phyloP scores from a whole-genome alignment of 2,888 invertebrate genomes.

The Malachius bipustulatus region DNA sequence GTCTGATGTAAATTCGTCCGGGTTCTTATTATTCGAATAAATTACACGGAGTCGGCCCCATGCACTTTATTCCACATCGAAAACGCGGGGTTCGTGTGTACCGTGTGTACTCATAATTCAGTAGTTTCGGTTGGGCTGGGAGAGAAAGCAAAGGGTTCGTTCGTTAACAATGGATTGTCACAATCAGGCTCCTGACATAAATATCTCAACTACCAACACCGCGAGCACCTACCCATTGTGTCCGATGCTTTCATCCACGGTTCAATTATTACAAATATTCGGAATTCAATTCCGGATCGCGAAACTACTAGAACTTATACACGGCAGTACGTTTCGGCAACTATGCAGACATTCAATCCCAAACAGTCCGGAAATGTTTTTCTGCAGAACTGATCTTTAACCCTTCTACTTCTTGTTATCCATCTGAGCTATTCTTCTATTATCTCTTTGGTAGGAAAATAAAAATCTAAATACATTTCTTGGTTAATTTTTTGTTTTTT shows the following conservation, averaged over 20 bases:
- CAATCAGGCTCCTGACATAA: conserved; percentile 28
- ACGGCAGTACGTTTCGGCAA: not conserved
- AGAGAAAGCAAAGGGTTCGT: conserved; percentile 22
- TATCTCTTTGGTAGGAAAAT: too few relatives aligned
- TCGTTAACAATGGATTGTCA: conserved; percentile 30
- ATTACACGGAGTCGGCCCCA: conserved; percentile 5
- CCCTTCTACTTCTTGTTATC: too few relatives aligned
- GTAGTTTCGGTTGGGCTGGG: conserved; percentile 20
- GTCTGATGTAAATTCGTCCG: conserved; percentile 5
- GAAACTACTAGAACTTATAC: not conserved
- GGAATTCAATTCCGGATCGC: not conserved
- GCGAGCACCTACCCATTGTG: too few relatives aligned
- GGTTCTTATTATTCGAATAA: conserved; percentile 13
- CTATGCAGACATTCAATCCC: too few relatives aligned
- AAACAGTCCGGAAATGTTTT: too few relatives aligned
- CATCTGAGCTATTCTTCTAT: too few relatives aligned
- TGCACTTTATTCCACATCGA: not conserved
- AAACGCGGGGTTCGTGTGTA: conserved; percentile 1
- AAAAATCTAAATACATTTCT: too few relatives aligned
- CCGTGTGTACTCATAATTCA: conserved; percentile 27
- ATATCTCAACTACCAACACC: conserved; percentile 25
- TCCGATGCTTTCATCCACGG: not conserved
- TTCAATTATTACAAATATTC: conserved; percentile 1
- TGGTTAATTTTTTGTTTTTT: too few relatives aligned
- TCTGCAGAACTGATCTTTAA: too few relatives aligned